A percentile compares a stretch with the other conserved stretches of the same genome.
Evolutionary conservation across 2,888 invertebrate species (phyloP).

Genomic region (Adelphocoris suturalis): DNA sequence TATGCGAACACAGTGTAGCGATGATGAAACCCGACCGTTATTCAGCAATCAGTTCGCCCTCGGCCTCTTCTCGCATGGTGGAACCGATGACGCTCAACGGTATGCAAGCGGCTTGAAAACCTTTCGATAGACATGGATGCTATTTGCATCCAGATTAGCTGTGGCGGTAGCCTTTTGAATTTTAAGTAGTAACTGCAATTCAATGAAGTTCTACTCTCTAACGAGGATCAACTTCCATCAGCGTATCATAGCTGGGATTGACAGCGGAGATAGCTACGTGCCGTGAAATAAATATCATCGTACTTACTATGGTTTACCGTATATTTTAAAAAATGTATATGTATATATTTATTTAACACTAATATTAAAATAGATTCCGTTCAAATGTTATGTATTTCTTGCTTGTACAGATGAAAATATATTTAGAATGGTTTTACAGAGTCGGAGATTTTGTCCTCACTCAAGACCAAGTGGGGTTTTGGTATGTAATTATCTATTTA

Average conservation of each 20-base stretch:
- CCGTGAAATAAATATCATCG: too few species aligned
- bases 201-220: conserved; percentile 6
- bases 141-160: conserved; percentile 48
- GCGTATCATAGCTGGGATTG: background rate
- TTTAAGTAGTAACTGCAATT: conserved; percentile 7
- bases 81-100: conserved; percentile 12
- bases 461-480: too few species aligned
- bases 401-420: too few species aligned
- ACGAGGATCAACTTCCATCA: background rate
- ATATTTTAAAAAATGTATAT: too few species aligned
- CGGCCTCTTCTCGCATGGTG: background rate
- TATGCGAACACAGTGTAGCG: background rate
- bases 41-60: background rate
- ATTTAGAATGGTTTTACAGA: too few species aligned
- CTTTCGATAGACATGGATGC: conserved; percentile 30
- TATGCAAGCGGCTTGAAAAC: background rate
- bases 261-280: background rate
- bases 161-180: conserved; percentile 13
- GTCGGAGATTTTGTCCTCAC: too few species aligned
- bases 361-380: too few species aligned
- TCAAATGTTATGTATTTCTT: too few species aligned
- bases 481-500: too few species aligned
- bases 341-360: too few species aligned
- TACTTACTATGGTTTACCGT: too few species aligned
- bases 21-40: background rate